Percentiles rank a stretch among this genome's conserved stretches.
phyloP scores from a whole-genome alignment of 2,113 vertebrate genomes.

The Halichoerus grypus region DNA sequence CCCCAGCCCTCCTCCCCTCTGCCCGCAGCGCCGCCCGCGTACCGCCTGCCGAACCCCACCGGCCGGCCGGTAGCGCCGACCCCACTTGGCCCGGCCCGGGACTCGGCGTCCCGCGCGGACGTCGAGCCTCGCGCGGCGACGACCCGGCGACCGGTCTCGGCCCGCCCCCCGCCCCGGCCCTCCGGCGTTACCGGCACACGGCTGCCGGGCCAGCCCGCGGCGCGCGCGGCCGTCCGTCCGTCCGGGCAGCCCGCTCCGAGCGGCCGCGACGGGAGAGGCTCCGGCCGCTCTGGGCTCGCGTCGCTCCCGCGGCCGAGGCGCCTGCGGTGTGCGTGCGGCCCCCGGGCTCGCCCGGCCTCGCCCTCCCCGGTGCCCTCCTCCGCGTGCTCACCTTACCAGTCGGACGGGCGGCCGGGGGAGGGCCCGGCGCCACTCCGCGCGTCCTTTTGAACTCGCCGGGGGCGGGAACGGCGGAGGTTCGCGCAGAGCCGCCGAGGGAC shows the following conservation, averaged over 20 bases:
- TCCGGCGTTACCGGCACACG: not conserved
- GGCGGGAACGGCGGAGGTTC: not conserved
- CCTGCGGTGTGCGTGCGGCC: not conserved
- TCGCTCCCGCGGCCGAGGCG: not conserved
- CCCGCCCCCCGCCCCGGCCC: not conserved
- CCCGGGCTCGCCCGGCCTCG: not conserved
- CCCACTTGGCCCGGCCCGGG: not conserved
- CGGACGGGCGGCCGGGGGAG: slow-evolving; percentile 56
- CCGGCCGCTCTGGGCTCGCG: not conserved
- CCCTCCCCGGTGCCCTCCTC: slow-evolving; percentile 3
- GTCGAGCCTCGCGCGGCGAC: not conserved
- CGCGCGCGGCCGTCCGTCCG: not conserved
- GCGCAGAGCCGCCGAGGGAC: not conserved
- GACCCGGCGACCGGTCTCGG: rapidly evolving
- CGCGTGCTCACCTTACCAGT: slow-evolving; percentile 79
- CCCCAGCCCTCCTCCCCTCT: not conserved
- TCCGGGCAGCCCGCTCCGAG: not conserved
- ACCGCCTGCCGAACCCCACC: not conserved
- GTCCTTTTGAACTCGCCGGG: slow-evolving; percentile 48
- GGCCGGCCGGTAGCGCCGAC: not conserved
- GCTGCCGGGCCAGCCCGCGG: not conserved
- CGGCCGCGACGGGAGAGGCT: not conserved
- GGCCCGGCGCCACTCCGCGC: slow-evolving; percentile 21
- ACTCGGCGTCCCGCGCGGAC: not conserved
- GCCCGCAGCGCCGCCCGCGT: not conserved